phyloP scores from a whole-genome alignment of 2,113 vertebrate species.

The Calonectris borealis region DNA sequence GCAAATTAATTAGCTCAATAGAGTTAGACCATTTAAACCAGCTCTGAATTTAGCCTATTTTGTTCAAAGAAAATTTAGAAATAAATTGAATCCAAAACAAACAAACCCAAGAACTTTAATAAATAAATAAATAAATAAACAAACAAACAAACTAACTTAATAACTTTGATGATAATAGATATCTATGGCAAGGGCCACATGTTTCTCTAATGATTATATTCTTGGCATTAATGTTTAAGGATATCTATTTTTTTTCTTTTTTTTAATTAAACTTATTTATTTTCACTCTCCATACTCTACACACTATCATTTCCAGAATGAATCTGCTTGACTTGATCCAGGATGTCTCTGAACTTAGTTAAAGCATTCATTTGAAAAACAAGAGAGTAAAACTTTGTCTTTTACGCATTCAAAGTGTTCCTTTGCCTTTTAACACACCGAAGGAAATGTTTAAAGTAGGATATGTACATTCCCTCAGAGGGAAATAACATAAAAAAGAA shows the following conservation, averaged over 20 bases:
- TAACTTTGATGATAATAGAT: not conserved
- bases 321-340: not conserved
- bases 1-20: constrained; percentile 14
- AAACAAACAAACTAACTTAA: not conserved
- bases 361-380: not conserved
- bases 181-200: not conserved
- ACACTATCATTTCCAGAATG: not conserved
- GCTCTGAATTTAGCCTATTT: not conserved
- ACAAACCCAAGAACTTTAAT: not conserved
- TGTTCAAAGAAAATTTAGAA: not conserved
- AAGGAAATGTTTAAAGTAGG: constrained; percentile 50
- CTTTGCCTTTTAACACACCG: constrained; percentile 18
- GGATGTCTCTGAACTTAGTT: not conserved
- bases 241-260: not conserved
- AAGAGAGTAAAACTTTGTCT: not conserved
- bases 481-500: constrained; percentile 17
- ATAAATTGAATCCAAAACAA: not conserved
- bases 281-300: not conserved
- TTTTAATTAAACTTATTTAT: not conserved
- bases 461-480: constrained; percentile 17
- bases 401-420: not conserved
- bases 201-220: not conserved
- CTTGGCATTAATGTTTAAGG: not conserved
- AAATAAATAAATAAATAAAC: not conserved
- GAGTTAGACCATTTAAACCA: not conserved